These are phyloP conservation scores for Tupaia tana DNA, from an alignment of 2,113 vertebrate genomes.

Conservation along the genomic window DNA sequence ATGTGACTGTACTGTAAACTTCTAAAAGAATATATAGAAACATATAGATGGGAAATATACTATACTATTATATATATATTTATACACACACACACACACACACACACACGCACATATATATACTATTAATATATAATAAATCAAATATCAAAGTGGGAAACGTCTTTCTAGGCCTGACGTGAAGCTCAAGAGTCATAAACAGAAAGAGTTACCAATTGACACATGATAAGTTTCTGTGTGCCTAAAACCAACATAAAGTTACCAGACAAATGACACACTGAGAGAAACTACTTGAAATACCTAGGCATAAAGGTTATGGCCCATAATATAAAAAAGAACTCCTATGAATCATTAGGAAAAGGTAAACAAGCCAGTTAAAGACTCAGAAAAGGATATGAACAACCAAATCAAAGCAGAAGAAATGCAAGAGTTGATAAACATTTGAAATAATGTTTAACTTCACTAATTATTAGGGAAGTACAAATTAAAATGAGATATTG, in stretches of 20 bases:
- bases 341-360: slow-evolving; percentile 17
- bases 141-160: not conserved
- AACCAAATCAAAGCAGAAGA: slow-evolving; percentile 44
- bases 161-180: not conserved
- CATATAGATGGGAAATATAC: not conserved
- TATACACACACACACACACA: no score
- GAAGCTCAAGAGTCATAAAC: slow-evolving; percentile 11
- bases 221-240: not conserved
- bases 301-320: not conserved
- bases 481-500: not conserved
- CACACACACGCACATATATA: no score
- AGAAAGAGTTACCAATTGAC: slow-evolving; percentile 31
- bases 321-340: slow-evolving; percentile 39
- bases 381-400: not conserved
- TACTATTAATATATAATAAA: not conserved
- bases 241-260: not conserved
- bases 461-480: not conserved
- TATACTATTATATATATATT: no score
- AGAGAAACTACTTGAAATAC: slow-evolving; percentile 35
- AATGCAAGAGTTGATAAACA: not conserved
- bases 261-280: not conserved
- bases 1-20: not conserved
- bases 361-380: not conserved
- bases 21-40: slow-evolving; percentile 20
- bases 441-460: not conserved